Evolutionary conservation across 2,888 invertebrate genomes (phyloP), one percentile per base, ranked within the genome.

Genomic region (Teleogryllus oceanicus): DNA sequence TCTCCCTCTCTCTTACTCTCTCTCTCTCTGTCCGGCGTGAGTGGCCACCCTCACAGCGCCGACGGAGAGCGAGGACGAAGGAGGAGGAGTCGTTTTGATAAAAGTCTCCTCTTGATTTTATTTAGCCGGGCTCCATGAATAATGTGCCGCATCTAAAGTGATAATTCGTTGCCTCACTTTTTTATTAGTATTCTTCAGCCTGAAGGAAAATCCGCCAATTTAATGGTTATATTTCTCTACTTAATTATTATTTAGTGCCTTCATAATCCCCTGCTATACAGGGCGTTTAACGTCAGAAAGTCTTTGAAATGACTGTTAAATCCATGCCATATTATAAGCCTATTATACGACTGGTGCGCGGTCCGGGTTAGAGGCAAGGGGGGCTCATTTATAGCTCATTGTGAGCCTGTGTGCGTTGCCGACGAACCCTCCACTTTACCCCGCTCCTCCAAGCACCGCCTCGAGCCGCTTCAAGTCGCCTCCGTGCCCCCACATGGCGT

Each of bases 181-280:
- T 62, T 62, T 62, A 62, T 62, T 62, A 62, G 62, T 62, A 62
- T 62, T 62, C 62, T 62, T 62, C 62, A 13, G 62, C 62, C n/a
- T n/a, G 62, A 62, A 62, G n/a, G 62, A 18, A 62, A 62, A 62
- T 62, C 62, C 62, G 62, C 62, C 62, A 62, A 62, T 62, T 62
- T 62, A 62, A 62, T 62, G 62, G 62, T 62, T 62, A 62, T 62
- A 62, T 62, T 62, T 62, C 62, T 62, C 62, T 62, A 62, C 62
- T 62, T 62, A 62, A 62, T 62, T 62, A 62, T 62, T 62, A 62
- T 62, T 62, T 62, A 62, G 62, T 62, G 62, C 62, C 62, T 62
- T 62, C 62, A 62, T 62, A 62, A 62, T 62, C 62, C n/a, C 62
- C 62, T 11, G 62, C 62, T 62, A 62, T 62, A 62, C 62, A 18